These are phyloP conservation scores for Pinna nobilis DNA, from an alignment of 1,140 invertebrate species.

Conservation along the genomic window DNA sequence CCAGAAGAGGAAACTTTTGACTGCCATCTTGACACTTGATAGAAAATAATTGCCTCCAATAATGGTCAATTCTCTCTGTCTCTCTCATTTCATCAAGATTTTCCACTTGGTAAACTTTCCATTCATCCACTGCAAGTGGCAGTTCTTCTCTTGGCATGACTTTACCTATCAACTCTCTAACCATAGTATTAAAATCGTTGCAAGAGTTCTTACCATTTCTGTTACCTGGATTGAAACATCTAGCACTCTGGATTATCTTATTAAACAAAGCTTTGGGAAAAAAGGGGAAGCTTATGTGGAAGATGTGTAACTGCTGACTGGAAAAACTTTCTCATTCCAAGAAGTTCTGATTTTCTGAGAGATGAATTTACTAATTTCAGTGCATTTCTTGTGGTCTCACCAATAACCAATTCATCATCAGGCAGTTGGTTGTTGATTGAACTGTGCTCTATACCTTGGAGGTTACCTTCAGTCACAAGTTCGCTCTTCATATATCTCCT, in stretches of 20 bases:
- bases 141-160: not conserved
- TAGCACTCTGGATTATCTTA: not conserved
- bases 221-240: slow-evolving; percentile 6
- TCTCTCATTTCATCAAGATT: not conserved
- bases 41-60: not conserved
- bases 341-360: not conserved
- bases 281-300: not conserved
- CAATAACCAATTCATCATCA: slow-evolving; percentile 7
- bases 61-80: slow-evolving; percentile 2
- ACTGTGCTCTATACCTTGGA: too few species aligned
- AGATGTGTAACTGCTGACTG: not conserved
- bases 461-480: not conserved
- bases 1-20: slow-evolving; percentile 2
- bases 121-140: slow-evolving; percentile 2
- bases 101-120: slow-evolving; percentile 7
- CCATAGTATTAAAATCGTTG: not conserved
- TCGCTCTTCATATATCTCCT: not conserved
- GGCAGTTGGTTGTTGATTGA: not conserved
- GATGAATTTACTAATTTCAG: slow-evolving; percentile 1
- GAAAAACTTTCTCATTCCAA: not conserved
- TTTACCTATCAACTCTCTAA: not conserved
- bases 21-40: slow-evolving; percentile 13
- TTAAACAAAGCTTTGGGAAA: too few species aligned
- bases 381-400: too few species aligned
- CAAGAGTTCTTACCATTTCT: not conserved